Evolutionary conservation across 2,113 vertebrate species (phyloP).

Genomic region (Gymnarchus niloticus): DNA sequence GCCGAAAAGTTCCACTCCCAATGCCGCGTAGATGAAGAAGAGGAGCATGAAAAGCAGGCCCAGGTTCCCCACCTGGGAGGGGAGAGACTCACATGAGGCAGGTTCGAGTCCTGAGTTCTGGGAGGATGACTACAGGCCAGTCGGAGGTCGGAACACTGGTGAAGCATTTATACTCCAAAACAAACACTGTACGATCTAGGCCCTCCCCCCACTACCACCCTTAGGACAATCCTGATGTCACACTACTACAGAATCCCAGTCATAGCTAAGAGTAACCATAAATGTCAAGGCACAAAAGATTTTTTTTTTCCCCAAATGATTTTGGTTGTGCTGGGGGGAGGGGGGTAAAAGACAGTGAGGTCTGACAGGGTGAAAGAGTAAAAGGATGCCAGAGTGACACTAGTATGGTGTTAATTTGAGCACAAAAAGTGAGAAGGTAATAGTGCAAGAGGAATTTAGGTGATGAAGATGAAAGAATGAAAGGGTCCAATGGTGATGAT

Average conservation of each 20-base stretch:
- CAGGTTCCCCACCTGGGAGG: conserved; percentile 91
- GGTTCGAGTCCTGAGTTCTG: not conserved
- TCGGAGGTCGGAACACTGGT: too few species aligned
- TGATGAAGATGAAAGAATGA: not conserved
- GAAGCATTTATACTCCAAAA: too few species aligned
- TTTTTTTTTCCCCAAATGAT: too few species aligned
- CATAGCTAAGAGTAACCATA: not conserved
- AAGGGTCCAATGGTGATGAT: too few species aligned
- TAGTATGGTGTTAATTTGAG: too few species aligned
- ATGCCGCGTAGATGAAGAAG: conserved; percentile 99
- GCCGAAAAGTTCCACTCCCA: conserved; percentile 97
- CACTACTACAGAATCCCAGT: too few species aligned
- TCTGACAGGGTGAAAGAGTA: not conserved
- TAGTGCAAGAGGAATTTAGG: not conserved
- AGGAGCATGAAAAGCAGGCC: conserved; percentile 99
- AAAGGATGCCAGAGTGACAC: not conserved
- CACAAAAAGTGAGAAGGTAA: not conserved
- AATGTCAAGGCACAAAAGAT: not conserved
- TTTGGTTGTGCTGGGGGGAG: not conserved
- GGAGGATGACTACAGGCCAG: too few species aligned
- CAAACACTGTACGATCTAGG: too few species aligned
- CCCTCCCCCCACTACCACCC: too few species aligned
- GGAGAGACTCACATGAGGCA: conserved; percentile 44
- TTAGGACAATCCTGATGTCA: too few species aligned
- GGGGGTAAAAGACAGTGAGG: not conserved